Evolutionary conservation across 1,140 invertebrate genomes (phyloP), one percentile per base, ranked within the genome.

Genomic region (Agraylea sexmaculata): DNA sequence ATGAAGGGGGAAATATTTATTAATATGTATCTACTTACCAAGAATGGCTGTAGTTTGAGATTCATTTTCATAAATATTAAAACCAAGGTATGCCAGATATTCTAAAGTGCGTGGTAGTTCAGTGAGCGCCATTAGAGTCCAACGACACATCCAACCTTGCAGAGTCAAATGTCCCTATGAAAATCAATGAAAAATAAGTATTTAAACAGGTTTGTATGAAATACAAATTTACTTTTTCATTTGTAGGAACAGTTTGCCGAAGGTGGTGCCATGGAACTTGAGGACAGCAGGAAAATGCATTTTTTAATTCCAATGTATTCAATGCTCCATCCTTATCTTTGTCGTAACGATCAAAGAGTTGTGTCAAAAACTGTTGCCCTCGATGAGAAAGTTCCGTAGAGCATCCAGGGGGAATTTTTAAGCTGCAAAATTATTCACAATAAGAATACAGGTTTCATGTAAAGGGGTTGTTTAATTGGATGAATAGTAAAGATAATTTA

Each of bases 11-110:
- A 7, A 7, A 37, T 37, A 37, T 32, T 2, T 17, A 32, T n/a
- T 17, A 30, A 30, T 30, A 12, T 12, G 4, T 21, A 23, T 31
- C 23, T 15, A 16, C 58, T 62, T 62, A 83, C 80, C 78, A 68
- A 82, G 77, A 50, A 96, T 75, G 13, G 89, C 88, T 32, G 78
- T 74, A 45, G 85, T 68, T 66, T 94, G 89, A 54, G 77, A 83
- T 52, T 90, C 86, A 53, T 91, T 89, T 64, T 90, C 82, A 51
- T 83, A 79, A 49, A 93, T 83, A 62, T 89, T 89, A 59, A 93
- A 99, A 0, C 95, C 95, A 32, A 98, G 67, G 66, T 96, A 94
- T 11, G 91, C 94, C 57, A 99, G 73, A 58, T 93, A 93, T 60
- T 96, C 93, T 55, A 96, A 74, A 8, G 91, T 87, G 55, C 77